Percentiles rank a stretch among this genome's conserved stretches.
Conservation (phyloP, 2,888 invertebrate genomes). For the Geotrupes spiniger region DNA sequence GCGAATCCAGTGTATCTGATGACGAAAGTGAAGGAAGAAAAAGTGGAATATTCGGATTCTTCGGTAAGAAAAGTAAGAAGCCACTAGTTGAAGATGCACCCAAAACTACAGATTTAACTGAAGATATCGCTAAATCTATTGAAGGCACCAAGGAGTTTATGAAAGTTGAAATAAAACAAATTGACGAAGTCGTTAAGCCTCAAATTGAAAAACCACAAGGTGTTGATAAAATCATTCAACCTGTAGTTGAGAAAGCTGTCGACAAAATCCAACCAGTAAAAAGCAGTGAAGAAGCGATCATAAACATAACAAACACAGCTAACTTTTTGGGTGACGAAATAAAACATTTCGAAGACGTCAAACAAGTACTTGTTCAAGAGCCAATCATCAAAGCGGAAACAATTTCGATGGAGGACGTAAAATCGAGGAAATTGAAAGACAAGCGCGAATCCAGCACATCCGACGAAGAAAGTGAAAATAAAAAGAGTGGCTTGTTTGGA, state of each 20-base stretch:
- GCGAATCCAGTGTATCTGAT: constrained; percentile 21
- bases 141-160: constrained; percentile 11
- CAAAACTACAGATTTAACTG: too few relatives aligned
- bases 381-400: constrained; percentile 8
- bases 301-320: constrained; percentile 3
- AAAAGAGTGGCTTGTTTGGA: constrained; percentile 32
- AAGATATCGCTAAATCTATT: too few relatives aligned
- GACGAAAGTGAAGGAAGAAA: constrained; percentile 32
- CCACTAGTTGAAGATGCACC: too few relatives aligned
- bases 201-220: neutral
- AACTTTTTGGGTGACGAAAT: constrained; percentile 13
- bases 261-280: neutral
- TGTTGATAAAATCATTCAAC: too few relatives aligned
- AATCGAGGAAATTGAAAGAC: neutral
- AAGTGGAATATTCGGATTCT: constrained; percentile 33
- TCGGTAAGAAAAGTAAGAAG: too few relatives aligned
- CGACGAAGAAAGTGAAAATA: constrained; percentile 31
- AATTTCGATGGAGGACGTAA: neutral
- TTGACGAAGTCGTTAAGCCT: constrained; percentile 18
- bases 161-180: constrained; percentile 16
- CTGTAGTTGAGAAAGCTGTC: too few relatives aligned
- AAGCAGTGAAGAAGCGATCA: neutral
- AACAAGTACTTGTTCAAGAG: constrained; percentile 15
- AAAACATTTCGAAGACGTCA: constrained; percentile 13
- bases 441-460: constrained; percentile 18